These are phyloP conservation scores for Platanista minor DNA, from an alignment of 2,113 vertebrate species.

Conservation along the genomic window DNA sequence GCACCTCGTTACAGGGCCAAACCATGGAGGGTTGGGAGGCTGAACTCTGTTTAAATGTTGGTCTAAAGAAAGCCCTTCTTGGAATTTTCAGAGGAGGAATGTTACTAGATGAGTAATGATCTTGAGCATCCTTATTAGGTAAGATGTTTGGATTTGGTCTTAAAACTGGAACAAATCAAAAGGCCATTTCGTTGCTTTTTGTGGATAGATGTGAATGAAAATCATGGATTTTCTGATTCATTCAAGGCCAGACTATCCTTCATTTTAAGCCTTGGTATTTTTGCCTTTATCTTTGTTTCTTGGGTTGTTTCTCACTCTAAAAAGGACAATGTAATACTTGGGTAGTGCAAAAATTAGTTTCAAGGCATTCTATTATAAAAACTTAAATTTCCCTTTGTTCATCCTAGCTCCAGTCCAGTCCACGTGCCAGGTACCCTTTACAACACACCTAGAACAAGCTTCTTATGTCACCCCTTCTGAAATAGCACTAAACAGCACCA, in stretches of 20 bases:
- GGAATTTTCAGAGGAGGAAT: conserved; percentile 5
- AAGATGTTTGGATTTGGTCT: conserved; percentile 47
- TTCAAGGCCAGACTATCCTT: conserved; percentile 17
- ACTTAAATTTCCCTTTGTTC: not conserved
- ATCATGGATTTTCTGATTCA: conserved; percentile 39
- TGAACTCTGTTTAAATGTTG: not conserved
- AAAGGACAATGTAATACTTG: not conserved
- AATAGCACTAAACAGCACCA: not conserved
- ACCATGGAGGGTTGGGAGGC: not conserved
- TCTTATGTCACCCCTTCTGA: not conserved
- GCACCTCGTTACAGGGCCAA: not conserved
- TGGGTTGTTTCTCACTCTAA: conserved; percentile 21
- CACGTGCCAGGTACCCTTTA: not conserved
- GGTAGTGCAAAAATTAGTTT: not conserved
- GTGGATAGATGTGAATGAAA: conserved; percentile 47
- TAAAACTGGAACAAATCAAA: conserved; percentile 58
- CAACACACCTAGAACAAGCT: not conserved
- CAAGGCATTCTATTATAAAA: conserved; percentile 28
- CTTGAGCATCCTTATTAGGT: conserved; percentile 25
- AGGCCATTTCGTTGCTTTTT: conserved; percentile 38
- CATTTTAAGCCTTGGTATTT: conserved; percentile 40
- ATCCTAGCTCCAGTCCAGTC: not conserved
- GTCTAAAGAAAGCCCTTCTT: not conserved
- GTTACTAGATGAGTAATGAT: conserved; percentile 31
- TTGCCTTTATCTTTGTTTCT: conserved; percentile 51